Percentiles rank a stretch among this genome's conserved stretches.
Evolutionary conservation across 2,113 vertebrate species (phyloP).

Genomic region (Turdus rufiventris): DNA sequence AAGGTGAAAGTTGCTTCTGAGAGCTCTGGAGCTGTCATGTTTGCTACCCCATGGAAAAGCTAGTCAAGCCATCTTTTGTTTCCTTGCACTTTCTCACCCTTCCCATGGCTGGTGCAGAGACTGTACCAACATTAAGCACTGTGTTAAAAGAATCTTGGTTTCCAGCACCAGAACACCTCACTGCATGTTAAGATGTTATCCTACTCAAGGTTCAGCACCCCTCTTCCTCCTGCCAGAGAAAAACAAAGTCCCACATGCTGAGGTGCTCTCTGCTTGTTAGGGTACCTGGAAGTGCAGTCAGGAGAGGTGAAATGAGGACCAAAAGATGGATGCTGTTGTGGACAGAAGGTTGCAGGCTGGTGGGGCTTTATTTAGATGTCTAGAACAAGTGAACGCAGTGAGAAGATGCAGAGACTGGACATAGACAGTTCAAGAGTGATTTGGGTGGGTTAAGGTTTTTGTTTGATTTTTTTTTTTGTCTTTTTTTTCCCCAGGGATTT

Average conservation of each 20-base stretch:
- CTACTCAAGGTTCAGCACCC: neutral
- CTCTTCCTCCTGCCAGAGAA: slow-evolving; percentile 11
- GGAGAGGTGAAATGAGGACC: slow-evolving; percentile 30
- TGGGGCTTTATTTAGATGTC: neutral
- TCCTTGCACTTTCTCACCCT: neutral
- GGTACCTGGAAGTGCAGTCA: slow-evolving; percentile 46
- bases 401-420: slow-evolving; percentile 12
- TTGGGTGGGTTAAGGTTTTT: neutral
- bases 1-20: neutral
- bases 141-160: neutral
- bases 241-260: neutral
- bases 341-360: neutral
- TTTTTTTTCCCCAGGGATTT: neutral
- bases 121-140: neutral
- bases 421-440: neutral
- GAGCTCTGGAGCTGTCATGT: neutral
- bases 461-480: neutral
- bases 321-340: neutral
- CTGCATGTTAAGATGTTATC: neutral
- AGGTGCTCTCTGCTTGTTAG: neutral
- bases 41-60: neutral
- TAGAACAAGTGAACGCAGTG: neutral
- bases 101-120: neutral
- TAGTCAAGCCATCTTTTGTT: neutral
- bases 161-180: neutral